phyloP scores from a whole-genome alignment of 2,888 invertebrate species.

The Acleris cristana region DNA sequence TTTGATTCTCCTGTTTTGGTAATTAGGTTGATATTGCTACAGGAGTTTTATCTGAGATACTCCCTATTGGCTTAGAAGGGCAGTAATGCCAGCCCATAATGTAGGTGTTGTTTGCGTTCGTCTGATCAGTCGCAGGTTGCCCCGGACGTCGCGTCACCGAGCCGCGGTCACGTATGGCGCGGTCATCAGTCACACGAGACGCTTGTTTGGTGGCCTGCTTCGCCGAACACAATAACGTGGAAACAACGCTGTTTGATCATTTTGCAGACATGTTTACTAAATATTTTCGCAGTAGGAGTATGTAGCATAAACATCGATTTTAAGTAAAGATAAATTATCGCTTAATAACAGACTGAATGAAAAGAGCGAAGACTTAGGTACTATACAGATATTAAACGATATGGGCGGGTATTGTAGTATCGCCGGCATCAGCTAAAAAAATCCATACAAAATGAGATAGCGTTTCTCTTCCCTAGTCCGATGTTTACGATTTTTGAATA shows the following conservation, averaged over 20 bases:
- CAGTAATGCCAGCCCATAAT: background rate
- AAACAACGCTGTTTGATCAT: slow-evolving; percentile 45
- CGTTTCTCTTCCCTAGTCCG: too few species aligned
- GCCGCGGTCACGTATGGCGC: slow-evolving; percentile 26
- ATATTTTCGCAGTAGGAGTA: slow-evolving; percentile 25
- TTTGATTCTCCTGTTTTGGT: too few species aligned
- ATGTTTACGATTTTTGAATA: too few species aligned
- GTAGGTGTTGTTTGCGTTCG: background rate
- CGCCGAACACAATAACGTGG: slow-evolving; percentile 52
- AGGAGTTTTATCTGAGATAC: too few species aligned
- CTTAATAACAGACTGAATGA: too few species aligned
- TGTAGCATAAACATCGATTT: slow-evolving; percentile 3
- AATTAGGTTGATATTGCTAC: too few species aligned
- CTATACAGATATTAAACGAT: too few species aligned
- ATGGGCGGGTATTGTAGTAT: too few species aligned
- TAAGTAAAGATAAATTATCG: background rate
- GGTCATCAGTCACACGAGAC: slow-evolving; percentile 53
- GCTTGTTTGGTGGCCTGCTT: slow-evolving; percentile 50
- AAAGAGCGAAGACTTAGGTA: too few species aligned
- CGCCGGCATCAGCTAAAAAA: too few species aligned
- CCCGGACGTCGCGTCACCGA: background rate
- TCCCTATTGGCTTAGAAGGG: too few species aligned
- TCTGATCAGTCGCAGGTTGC: background rate
- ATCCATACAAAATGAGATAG: too few species aligned
- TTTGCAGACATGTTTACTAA: slow-evolving; percentile 29